Evolutionary conservation across 1,140 invertebrate genomes (phyloP).

Genomic region (Bactericera cockerelli): DNA sequence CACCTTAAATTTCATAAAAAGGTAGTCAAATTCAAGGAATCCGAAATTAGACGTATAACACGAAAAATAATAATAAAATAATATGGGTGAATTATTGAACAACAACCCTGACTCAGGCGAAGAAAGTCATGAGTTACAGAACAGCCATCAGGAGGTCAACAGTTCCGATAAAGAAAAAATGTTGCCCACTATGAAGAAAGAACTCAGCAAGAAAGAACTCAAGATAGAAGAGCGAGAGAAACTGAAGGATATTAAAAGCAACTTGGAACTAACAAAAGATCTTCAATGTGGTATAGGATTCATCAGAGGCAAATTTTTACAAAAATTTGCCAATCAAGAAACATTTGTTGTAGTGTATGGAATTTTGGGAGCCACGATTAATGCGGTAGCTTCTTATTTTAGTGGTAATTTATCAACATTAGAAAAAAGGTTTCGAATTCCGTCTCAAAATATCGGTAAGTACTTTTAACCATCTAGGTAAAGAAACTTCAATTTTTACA

Average conservation of each 20-base stretch:
- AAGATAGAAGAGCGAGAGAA: background rate
- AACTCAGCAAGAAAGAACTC: slow-evolving; percentile 6
- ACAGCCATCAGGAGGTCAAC: background rate
- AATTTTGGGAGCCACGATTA: slow-evolving; percentile 51
- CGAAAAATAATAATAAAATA: background rate
- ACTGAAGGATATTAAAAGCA: background rate
- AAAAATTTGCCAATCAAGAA: slow-evolving; percentile 57
- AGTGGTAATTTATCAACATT: slow-evolving; percentile 62
- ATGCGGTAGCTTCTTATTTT: slow-evolving; percentile 59
- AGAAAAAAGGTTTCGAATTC: slow-evolving; percentile 65
- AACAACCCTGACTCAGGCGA: background rate
- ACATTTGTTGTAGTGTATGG: slow-evolving; percentile 56
- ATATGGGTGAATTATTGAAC: background rate
- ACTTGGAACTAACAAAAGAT: background rate
- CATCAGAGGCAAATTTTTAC: slow-evolving; percentile 37
- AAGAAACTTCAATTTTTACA: no score
- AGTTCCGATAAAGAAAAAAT: background rate
- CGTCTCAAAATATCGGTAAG: slow-evolving; percentile 53
- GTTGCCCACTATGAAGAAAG: background rate
- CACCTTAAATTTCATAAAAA: no score
- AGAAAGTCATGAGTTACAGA: no score
- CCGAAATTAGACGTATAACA: background rate
- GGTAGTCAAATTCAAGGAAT: background rate
- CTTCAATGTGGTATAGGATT: slow-evolving; percentile 41
- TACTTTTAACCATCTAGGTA: slow-evolving; percentile 3